Evolutionary conservation across 1,140 invertebrate species (phyloP).

Genomic region (Drosophila navojoa): DNA sequence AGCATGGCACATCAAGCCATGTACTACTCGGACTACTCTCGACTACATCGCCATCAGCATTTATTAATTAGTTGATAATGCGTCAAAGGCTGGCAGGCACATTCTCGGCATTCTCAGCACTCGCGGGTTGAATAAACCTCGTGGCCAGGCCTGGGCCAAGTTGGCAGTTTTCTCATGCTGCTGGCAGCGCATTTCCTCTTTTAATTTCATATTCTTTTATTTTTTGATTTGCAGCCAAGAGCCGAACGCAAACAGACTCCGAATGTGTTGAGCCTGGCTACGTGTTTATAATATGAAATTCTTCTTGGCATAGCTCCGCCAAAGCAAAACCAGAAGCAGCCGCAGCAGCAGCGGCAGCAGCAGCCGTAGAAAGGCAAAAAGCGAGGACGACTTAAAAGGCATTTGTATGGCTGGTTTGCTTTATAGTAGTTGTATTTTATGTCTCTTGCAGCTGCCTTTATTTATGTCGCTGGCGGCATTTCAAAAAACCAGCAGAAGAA

Average conservation of each 20-base stretch:
- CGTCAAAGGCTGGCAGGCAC: conserved; percentile 9
- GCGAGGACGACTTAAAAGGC: conserved; percentile 39
- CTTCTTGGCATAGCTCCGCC: conserved; percentile 40
- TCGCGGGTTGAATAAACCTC: conserved; percentile 35
- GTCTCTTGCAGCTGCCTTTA: conserved; percentile 26
- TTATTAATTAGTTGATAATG: conserved; percentile 71
- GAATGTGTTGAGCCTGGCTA: conserved; percentile 54
- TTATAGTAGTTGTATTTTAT: conserved; percentile 48
- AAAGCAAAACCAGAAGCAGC: conserved; percentile 17
- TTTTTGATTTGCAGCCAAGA: conserved; percentile 52
- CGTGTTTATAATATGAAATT: conserved; percentile 69
- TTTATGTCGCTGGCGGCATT: conserved; percentile 35
- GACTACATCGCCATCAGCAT: conserved; percentile 43
- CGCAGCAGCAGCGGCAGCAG: neutral
- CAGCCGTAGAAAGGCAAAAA: conserved; percentile 15
- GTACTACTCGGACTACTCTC: neutral
- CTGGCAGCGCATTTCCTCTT: conserved; percentile 45
- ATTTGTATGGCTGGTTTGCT: conserved; percentile 61
- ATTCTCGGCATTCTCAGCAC: conserved; percentile 6
- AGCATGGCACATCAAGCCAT: neutral
- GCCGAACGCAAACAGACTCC: conserved; percentile 40
- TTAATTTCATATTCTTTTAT: conserved; percentile 53
- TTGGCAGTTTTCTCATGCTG: conserved; percentile 5
- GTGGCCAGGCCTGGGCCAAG: neutral
- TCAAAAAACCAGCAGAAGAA: conserved; percentile 17